Base-by-base conservation (phyloP, 2,113 vertebrate genomes). In the Scomber scombrus region DNA sequence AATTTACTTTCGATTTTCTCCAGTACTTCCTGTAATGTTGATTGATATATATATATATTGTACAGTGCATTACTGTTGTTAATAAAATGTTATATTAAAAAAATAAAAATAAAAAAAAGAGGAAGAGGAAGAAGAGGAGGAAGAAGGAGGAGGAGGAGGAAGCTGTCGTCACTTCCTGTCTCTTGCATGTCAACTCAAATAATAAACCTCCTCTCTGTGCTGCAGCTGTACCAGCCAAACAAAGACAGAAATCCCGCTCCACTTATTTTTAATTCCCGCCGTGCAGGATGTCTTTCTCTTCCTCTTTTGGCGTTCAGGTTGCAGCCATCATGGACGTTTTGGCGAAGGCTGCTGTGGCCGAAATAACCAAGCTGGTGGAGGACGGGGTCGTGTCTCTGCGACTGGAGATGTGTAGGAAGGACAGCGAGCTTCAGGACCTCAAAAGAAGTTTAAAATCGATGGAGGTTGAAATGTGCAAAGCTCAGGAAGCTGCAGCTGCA, bases 331-430 rank as follows among this genome's bases (percentile, higher is more conserved):
- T 95, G 93, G 93, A 95, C 5, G 88, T 84, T 11, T 62, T 95
- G 8, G 81, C 87, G 5, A 93, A 90, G 29, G 89, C 93, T 3
- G 93, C 92, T 0, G 91, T 93, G 4, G 85, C 88, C 3, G 94
- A 94, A 82, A 93, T 95, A 18, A 88, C 87, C n/a, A 92, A 92
- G 72, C 88, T 94, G 73, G 81, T 89, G 78, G 91, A 93, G 57
- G 91, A 88, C 23, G 89, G 88, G 11, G 64, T 68, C 0, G 78
- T 89, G 43, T 82, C 88, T 7, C 80, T 95, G 40, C 86, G 90
- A 0, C 54, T 93, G 81, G 92, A 95, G 77, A 85, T 94, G 84
- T 71, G 85, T 50, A 85, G 82, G 61, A 88, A 81, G 43, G 91
- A 92, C 51, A 51, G 15, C 0, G 91, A 95, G 86, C 93, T 94